A percentile compares a stretch with the other conserved stretches of the same genome.
These are phyloP conservation scores for Galago senegalensis DNA, from an alignment of 2,797 vertebrate species.

Conservation along the genomic window DNA sequence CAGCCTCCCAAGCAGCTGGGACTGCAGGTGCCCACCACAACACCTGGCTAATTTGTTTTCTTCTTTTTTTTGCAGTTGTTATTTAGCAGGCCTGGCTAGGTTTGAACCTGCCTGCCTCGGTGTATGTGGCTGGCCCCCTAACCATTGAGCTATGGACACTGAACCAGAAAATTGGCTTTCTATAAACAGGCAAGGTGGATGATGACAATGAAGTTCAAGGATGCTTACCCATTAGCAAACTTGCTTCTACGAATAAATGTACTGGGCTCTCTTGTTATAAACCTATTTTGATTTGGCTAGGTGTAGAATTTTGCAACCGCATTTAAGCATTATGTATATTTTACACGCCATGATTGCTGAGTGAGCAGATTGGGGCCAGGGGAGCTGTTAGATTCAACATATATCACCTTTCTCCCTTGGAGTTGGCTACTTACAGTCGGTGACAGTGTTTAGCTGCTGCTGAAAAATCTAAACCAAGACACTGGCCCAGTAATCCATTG, in stretches of 20 bases:
- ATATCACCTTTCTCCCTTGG: not conserved
- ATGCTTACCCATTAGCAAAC: fast-evolving
- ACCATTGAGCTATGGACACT: too few relatives aligned
- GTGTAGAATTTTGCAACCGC: constrained; percentile 54
- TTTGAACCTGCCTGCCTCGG: too few relatives aligned
- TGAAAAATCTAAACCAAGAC: constrained; percentile 53
- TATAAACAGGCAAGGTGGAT: not conserved
- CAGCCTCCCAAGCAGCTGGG: too few relatives aligned
- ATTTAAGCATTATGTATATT: constrained; percentile 70
- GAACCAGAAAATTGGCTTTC: not conserved
- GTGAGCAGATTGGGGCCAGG: constrained; percentile 60
- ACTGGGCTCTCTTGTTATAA: not conserved
- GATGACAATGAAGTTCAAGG: not conserved
- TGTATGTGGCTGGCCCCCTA: too few relatives aligned
- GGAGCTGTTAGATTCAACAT: not conserved
- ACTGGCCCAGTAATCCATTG: constrained; percentile 64
- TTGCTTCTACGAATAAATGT: constrained; percentile 48
- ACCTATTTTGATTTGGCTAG: not conserved
- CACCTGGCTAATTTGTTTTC: too few relatives aligned
- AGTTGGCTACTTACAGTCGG: not conserved
- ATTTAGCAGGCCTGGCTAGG: too few relatives aligned
- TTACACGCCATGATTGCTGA: constrained; percentile 49
- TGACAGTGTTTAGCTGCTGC: constrained; percentile 49
- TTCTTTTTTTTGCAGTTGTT: too few relatives aligned
- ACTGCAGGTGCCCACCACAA: too few relatives aligned